Evolutionary conservation across 2,797 vertebrate species (phyloP), one percentile per base, ranked within the genome.

Genomic region (Chrosomus eos): DNA sequence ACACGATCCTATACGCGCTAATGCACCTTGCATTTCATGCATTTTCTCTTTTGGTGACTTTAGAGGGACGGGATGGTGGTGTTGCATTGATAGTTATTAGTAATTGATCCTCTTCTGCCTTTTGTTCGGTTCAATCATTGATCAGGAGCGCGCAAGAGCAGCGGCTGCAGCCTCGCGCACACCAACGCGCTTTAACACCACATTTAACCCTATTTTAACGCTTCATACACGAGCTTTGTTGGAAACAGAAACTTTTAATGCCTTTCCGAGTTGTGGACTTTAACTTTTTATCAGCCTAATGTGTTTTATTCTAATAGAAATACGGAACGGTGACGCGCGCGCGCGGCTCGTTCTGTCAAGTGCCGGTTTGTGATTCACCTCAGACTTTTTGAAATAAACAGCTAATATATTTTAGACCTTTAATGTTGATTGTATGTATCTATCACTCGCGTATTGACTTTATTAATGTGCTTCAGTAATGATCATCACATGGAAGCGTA

Each of bases 121-220:
- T 85, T 99, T 99, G 97, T 99, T 98, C 97, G 93, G 96, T 97
- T 97, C 96, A 95, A 93, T 97, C 96, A 97, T 97, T 94, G 97
- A 98, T 97, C 95, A 93, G 90, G 89, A 90, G 92, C 89, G 85
- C 80, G 78, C 62, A 71, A 38, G 85, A 81, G 73, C 87, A 51
- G 81, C 45, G 77, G 67, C 64, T 31, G 45, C 77, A 68, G 64
- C 74, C 78, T 66, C 40, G 40, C 45, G 66, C 40, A 91, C 92
- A 93, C 94, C 91, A 9, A 10, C 53, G 76, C 53, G 66, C 83
- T 11, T 51, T 51, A 80, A 38, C 76, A 7, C 7, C 67, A 7
- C 75, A 7, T 80, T 80, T 38, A 48, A 48, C 40, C 28, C 40
- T 19, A 64, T 89, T 77, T 67, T 48, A 36, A 78, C 85, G 82